These are phyloP conservation scores for Taenaris catops DNA, from an alignment of 2,888 invertebrate species.

Conservation along the genomic window DNA sequence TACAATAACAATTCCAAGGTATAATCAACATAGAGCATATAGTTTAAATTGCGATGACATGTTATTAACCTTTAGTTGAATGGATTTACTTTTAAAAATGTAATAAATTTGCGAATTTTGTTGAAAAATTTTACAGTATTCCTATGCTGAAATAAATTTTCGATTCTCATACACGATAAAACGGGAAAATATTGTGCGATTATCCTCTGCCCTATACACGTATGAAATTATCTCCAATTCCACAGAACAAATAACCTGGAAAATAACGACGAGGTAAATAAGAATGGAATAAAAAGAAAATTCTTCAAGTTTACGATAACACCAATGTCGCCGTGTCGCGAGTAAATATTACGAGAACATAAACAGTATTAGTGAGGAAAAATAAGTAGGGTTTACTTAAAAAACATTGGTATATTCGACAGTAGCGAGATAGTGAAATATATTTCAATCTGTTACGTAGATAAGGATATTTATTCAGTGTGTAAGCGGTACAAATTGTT, in stretches of 20 bases:
- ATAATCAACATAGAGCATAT: too few relatives aligned
- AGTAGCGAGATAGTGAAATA: conserved; percentile 31
- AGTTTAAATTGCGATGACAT: too few relatives aligned
- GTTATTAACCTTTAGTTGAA: too few relatives aligned
- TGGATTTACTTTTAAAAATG: too few relatives aligned
- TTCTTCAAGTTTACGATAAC: conserved; percentile 10
- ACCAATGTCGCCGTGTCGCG: conserved; percentile 15
- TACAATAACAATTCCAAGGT: too few relatives aligned
- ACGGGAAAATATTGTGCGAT: conserved; percentile 1
- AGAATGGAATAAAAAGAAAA: conserved; percentile 5
- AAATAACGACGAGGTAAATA: conserved; percentile 5
- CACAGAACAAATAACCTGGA: conserved; percentile 7
- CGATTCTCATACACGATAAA: conserved; percentile 1
- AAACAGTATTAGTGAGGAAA: conserved; percentile 16
- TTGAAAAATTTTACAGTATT: too few relatives aligned
- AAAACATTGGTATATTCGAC: conserved; percentile 18
- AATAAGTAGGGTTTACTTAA: conserved; percentile 20
- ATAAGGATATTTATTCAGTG: conserved; percentile 66
- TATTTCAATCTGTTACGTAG: conserved; percentile 48
- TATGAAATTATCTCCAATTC: conserved; percentile 1
- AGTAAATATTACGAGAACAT: conserved; percentile 18
- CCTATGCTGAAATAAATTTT: too few relatives aligned
- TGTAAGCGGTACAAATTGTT: conserved; percentile 73
- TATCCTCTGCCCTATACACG: conserved; percentile 1
- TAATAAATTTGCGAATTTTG: too few relatives aligned